phyloP scores from a whole-genome alignment of 2,797 vertebrate genomes.

The Coregonus sp. region DNA sequence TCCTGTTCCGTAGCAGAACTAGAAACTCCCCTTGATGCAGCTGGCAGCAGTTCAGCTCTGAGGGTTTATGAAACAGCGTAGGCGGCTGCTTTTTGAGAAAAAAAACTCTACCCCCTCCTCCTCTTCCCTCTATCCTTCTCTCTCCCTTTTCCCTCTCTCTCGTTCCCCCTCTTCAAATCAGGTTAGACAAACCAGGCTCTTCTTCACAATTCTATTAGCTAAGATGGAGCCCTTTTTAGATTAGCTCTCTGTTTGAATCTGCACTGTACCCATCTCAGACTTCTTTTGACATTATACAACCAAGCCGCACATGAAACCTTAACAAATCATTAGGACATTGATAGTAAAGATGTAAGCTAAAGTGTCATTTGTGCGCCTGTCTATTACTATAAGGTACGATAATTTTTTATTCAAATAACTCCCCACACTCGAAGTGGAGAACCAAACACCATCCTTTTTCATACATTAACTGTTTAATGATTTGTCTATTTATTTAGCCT shows the following conservation, averaged over 20 bases:
- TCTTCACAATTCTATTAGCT: conserved; percentile 17
- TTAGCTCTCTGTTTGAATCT: conserved; percentile 1
- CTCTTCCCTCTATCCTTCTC: not conserved
- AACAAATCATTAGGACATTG: not conserved
- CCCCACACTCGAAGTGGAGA: not conserved
- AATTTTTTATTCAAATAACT: not conserved
- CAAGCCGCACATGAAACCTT: not conserved
- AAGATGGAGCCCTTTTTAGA: conserved; percentile 3
- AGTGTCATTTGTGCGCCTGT: not conserved
- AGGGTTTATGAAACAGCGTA: conserved; percentile 20
- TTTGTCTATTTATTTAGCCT: not conserved
- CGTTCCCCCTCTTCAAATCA: conserved; percentile 29
- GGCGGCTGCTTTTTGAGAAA: conserved; percentile 8
- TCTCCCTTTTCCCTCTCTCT: not conserved
- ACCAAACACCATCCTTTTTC: not conserved
- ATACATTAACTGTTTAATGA: not conserved
- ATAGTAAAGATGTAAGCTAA: not conserved
- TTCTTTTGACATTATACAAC: not conserved
- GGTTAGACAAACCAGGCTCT: conserved; percentile 28
- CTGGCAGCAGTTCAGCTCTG: conserved; percentile 23
- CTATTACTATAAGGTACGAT: not conserved
- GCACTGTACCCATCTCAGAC: not conserved
- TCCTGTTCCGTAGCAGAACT: conserved; percentile 52
- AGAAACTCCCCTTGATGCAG: conserved; percentile 18
- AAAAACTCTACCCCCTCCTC: conserved; percentile 6